Evolutionary conservation across 2,888 invertebrate species (phyloP), one percentile per base, ranked within the genome.

Genomic region (Falcaria lacertinaria): DNA sequence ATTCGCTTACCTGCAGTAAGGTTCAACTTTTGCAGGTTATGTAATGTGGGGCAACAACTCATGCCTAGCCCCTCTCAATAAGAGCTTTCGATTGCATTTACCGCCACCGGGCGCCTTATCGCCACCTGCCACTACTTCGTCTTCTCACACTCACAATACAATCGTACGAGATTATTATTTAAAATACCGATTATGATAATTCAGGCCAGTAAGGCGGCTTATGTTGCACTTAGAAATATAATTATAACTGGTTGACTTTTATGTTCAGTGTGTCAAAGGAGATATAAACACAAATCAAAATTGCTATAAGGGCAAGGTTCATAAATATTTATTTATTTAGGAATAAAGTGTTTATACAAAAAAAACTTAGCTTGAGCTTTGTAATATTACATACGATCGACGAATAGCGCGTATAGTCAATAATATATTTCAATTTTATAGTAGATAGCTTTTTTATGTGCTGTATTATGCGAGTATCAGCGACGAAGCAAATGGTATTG

Each of bases 61-160:
- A n/a, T n/a, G n/a, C n/a, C n/a, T n/a, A n/a, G 48, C 52, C 61
- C 62, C 64, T 66, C 67, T 64, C 64, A 63, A 62, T 48, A 40
- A 41, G 37, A 39, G 43, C 46, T 47, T 45, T 48, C 42, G 44
- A 49, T 48, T 46, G 28, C 38, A 28, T 19, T 36, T n/a, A 36
- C 13, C 7, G 3, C 35, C 13, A 13, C 35, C 17, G 17, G 19
- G 8, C 6, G 19, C 19, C 17, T 17, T 35, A 17, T 36, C 35
- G 16, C 19, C 14, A 14, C 35, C 19, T 13, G 19, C 11, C 8
- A 25, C 37, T 37, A 8, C 22, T 22, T 15, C 37, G 14, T 7
- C 28, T 28, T 11, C 11, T 28, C 28, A 3, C 28, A 28, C 14
- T 14, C 7, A 13, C 14, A 34, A 28, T 28, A 8, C 15, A 16